These are phyloP conservation scores for Oncorhynchus gorbuscha DNA, from an alignment of 2,113 vertebrate genomes.

Conservation along the genomic window DNA sequence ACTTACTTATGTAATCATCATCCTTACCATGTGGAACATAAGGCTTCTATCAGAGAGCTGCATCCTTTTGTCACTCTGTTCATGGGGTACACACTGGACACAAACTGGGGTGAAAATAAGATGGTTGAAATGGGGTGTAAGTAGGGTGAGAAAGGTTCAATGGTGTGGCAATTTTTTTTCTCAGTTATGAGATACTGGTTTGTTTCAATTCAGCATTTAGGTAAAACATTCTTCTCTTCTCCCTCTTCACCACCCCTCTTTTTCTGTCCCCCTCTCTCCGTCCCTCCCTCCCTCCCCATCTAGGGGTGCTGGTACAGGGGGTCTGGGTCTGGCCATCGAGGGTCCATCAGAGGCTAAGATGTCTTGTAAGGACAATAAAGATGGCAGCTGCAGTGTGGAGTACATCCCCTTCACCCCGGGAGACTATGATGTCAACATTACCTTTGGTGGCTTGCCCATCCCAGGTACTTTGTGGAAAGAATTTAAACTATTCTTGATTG, in stretches of 20 bases:
- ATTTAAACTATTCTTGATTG: too few relatives aligned
- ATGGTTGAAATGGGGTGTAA: too few relatives aligned
- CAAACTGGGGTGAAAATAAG: too few relatives aligned
- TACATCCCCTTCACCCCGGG: conserved; percentile 90
- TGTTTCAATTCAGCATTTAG: too few relatives aligned
- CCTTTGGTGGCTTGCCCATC: conserved; percentile 89
- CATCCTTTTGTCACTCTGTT: too few relatives aligned
- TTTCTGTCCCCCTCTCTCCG: neutral
- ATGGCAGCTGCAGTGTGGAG: conserved; percentile 93
- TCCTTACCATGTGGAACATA: neutral
- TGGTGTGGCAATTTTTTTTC: too few relatives aligned
- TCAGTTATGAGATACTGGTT: too few relatives aligned
- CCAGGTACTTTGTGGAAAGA: conserved; percentile 47
- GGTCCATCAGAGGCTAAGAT: conserved; percentile 95
- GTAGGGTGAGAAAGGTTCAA: too few relatives aligned
- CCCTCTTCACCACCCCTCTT: neutral
- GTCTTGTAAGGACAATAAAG: conserved; percentile 96
- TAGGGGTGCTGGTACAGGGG: conserved; percentile 92
- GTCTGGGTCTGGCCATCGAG: conserved; percentile 90
- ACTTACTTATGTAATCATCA: neutral
- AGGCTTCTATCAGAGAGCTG: too few relatives aligned
- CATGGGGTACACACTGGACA: too few relatives aligned
- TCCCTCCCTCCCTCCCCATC: neutral
- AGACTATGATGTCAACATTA: conserved; percentile 94
- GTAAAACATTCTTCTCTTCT: neutral